Percentiles rank a stretch among this genome's conserved stretches.
Conservation (phyloP, 2,797 vertebrate genomes). For the Epinephelus coioides region DNA sequence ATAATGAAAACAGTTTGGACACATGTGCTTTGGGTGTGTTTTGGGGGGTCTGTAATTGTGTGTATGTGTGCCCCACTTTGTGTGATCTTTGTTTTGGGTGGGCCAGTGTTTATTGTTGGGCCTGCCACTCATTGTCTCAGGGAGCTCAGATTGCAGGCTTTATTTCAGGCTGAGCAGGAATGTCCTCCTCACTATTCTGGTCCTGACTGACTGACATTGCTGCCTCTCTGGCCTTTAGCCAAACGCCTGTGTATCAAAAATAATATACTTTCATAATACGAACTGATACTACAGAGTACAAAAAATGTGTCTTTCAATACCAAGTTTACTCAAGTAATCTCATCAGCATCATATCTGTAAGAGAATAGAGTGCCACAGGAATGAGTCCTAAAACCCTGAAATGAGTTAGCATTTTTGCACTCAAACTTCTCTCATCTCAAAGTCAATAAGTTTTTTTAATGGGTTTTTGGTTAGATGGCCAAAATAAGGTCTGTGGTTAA, state of each 20-base stretch:
- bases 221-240: slow-evolving; percentile 59
- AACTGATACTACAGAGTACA: background rate
- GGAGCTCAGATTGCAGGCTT: slow-evolving; percentile 85
- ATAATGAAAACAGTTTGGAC: slow-evolving; percentile 29
- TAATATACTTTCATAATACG: background rate
- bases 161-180: slow-evolving; percentile 85
- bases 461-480: too few species aligned
- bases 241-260: slow-evolving; percentile 23
- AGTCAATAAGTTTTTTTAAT: too few species aligned
- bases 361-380: background rate
- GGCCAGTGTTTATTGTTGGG: slow-evolving; percentile 80
- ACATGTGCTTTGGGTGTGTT: slow-evolving; percentile 17
- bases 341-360: background rate
- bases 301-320: background rate
- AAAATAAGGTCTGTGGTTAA: too few species aligned
- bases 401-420: too few species aligned
- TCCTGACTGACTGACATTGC: slow-evolving; percentile 73
- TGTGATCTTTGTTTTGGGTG: slow-evolving; percentile 74
- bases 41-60: slow-evolving; percentile 36
- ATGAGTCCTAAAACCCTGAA: too few species aligned
- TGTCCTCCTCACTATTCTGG: slow-evolving; percentile 83
- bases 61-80: slow-evolving; percentile 43
- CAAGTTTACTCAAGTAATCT: background rate
- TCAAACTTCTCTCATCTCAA: too few species aligned
- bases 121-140: slow-evolving; percentile 77